Conservation (phyloP, 2,888 invertebrate species). For the Hoplodrina ambigua region DNA sequence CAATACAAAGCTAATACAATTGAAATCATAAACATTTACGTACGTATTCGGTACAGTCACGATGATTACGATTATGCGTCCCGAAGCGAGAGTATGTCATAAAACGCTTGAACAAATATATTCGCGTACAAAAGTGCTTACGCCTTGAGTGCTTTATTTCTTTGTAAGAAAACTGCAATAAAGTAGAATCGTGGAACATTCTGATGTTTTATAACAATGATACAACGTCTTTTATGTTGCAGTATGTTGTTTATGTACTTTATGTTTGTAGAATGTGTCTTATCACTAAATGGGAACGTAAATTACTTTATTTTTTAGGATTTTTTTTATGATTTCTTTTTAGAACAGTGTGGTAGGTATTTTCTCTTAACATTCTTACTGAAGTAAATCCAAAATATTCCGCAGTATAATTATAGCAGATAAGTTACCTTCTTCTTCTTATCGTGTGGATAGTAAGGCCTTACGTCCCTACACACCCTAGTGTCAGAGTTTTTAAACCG, state of each 20-base stretch:
- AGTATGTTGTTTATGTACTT: constrained; percentile 27
- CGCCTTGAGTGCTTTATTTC: constrained; percentile 51
- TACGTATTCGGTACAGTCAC: constrained; percentile 36
- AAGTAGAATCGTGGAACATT: constrained; percentile 55
- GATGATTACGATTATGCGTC: constrained; percentile 36
- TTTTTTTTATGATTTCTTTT: background rate
- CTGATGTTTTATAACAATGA: constrained; percentile 46
- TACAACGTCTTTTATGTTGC: constrained; percentile 39
- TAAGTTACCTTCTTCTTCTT: no score
- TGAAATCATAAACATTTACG: constrained; percentile 32
- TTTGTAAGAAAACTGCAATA: constrained; percentile 59
- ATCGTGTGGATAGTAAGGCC: no score
- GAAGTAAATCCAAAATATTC: no score
- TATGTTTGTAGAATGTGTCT: constrained; percentile 21
- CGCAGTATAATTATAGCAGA: no score
- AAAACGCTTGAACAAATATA: constrained; percentile 51
- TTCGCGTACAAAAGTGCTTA: constrained; percentile 41
- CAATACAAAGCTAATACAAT: constrained; percentile 15
- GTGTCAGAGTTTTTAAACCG: no score
- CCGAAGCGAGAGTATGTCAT: constrained; percentile 38
- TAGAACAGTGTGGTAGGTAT: background rate
- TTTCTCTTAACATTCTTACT: background rate
- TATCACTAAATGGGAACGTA: background rate
- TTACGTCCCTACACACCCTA: no score
- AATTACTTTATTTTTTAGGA: constrained; percentile 4